phyloP scores from a whole-genome alignment of 2,113 vertebrate genomes.

The Nothobranchius furzeri region DNA sequence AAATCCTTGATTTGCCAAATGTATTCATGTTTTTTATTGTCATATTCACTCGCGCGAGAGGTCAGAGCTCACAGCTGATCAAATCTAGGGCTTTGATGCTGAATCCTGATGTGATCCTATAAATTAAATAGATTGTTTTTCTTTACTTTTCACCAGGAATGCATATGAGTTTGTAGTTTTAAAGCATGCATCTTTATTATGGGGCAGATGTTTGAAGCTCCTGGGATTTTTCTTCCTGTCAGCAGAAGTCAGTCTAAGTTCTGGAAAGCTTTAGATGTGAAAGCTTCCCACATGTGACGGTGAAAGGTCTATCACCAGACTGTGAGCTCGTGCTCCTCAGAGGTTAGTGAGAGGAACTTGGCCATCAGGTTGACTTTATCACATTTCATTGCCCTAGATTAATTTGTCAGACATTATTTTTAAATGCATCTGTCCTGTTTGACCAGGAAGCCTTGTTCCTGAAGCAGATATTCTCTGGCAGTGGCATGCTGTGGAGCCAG shows the following conservation, averaged over 20 bases:
- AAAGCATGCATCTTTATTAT: constrained; percentile 36
- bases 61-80: not conserved
- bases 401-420: constrained; percentile 14
- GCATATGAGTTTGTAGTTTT: constrained; percentile 34
- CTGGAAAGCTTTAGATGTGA: not conserved
- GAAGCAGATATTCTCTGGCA: constrained; percentile 52
- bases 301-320: constrained; percentile 8
- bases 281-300: not conserved
- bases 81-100: not conserved
- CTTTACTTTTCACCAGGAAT: constrained; percentile 8
- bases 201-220: constrained; percentile 68
- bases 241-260: not conserved
- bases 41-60: not conserved
- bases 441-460: constrained; percentile 16
- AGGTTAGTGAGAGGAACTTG: constrained; percentile 17
- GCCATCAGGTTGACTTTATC: constrained; percentile 32
- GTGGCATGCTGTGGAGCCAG: constrained; percentile 28
- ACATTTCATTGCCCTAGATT: constrained; percentile 11
- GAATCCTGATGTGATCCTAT: not conserved
- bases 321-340: constrained; percentile 3
- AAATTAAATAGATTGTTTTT: not conserved
- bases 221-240: constrained; percentile 11
- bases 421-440: constrained; percentile 26
- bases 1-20: not conserved
- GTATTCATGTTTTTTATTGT: not conserved